These are phyloP conservation scores for Callimorpha dominula DNA, from an alignment of 2,888 invertebrate genomes.

Conservation along the genomic window DNA sequence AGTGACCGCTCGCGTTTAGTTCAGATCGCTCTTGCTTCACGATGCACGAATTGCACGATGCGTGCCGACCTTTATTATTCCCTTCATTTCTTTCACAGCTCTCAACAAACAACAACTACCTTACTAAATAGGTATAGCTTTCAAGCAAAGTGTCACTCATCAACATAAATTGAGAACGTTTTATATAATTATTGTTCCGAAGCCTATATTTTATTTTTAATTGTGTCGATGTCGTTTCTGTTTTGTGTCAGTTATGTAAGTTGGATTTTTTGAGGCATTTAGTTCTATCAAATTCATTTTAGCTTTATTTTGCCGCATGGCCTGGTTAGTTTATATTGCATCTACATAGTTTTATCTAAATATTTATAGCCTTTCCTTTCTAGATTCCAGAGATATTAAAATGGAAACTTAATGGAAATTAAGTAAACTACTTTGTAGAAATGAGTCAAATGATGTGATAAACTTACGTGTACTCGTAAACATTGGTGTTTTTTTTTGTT, in stretches of 20 bases:
- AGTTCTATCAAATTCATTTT: no score
- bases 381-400: no score
- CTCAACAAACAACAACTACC: constrained; percentile 33
- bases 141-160: constrained; percentile 18
- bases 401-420: no score
- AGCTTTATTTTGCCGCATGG: no score
- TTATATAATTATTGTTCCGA: constrained; percentile 6
- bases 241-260: background rate
- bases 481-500: no score
- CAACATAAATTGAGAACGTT: background rate
- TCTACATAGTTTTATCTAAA: no score
- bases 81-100: constrained; percentile 32
- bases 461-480: no score
- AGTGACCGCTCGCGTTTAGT: constrained; percentile 52
- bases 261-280: no score
- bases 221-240: background rate
- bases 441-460: no score
- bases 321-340: no score
- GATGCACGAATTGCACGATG: constrained; percentile 39
- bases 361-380: no score
- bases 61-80: constrained; percentile 38
- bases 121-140: constrained; percentile 25
- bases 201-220: background rate
- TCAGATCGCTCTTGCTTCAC: constrained; percentile 60
- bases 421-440: no score